Evolutionary conservation across 2,888 invertebrate genomes (phyloP).

Genomic region (Lepeophtheirus nordmannii): DNA sequence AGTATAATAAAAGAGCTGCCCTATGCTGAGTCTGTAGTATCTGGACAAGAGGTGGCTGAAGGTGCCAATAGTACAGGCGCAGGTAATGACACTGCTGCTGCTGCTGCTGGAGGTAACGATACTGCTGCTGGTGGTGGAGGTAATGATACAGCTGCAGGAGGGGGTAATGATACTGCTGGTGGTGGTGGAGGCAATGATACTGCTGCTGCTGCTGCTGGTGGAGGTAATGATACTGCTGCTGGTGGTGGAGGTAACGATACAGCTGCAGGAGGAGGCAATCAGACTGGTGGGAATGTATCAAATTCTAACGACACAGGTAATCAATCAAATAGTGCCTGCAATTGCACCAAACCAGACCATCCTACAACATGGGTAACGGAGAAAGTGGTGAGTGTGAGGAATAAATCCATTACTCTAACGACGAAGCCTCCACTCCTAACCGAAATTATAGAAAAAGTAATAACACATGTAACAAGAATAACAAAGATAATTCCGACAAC

Average conservation of each 20-base stretch:
- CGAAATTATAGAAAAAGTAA: neutral
- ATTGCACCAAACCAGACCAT: neutral
- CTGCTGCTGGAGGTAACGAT: neutral
- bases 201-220: neutral
- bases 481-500: neutral
- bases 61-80: neutral
- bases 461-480: neutral
- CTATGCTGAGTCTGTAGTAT: too few species aligned
- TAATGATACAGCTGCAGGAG: neutral
- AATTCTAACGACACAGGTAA: neutral
- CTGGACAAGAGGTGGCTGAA: neutral
- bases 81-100: neutral
- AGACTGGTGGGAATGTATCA: neutral
- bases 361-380: neutral
- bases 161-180: slow-evolving; percentile 2
- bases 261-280: neutral
- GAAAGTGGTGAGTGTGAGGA: neutral
- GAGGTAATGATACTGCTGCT: neutral
- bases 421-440: neutral
- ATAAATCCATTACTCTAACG: neutral
- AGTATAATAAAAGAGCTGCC: too few species aligned
- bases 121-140: neutral
- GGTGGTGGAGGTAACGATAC: neutral
- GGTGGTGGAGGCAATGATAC: neutral
- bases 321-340: neutral